Percentiles rank a stretch among this genome's conserved stretches.
phyloP scores from a whole-genome alignment of 2,888 invertebrate genomes.

The Notocelia uddmanniana region DNA sequence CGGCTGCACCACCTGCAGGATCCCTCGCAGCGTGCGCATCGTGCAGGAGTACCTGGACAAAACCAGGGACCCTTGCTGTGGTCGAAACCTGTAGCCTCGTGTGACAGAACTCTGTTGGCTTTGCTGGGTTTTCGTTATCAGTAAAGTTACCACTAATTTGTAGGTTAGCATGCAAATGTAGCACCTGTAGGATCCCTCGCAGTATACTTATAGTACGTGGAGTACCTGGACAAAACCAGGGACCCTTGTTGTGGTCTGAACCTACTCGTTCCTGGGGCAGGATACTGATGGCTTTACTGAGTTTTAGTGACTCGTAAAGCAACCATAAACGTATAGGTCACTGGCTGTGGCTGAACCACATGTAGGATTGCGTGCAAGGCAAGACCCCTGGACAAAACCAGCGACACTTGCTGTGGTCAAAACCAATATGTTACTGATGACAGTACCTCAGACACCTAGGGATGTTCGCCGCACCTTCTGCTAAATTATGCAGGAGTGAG shows the following conservation, averaged over 20 bases:
- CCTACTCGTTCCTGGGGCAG: neutral
- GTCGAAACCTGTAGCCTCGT: neutral
- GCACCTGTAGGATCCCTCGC: neutral
- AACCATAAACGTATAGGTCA: neutral
- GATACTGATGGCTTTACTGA: neutral
- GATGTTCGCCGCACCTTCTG: neutral
- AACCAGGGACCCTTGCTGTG: slow-evolving; percentile 48
- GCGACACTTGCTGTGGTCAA: slow-evolving; percentile 6
- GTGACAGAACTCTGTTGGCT: neutral
- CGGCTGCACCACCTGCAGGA: slow-evolving; percentile 56
- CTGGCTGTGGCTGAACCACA: neutral
- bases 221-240: neutral
- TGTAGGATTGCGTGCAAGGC: neutral
- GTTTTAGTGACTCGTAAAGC: neutral
- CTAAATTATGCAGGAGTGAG: neutral
- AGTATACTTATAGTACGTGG: neutral
- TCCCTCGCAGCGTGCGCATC: slow-evolving; percentile 70
- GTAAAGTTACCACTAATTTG: no score
- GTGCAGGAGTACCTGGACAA: slow-evolving; percentile 59
- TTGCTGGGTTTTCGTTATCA: neutral
- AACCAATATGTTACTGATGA: neutral
- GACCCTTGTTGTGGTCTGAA: slow-evolving; percentile 24
- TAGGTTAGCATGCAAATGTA: neutral
- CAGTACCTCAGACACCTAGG: neutral
- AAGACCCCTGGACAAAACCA: neutral